phyloP scores from a whole-genome alignment of 2,113 vertebrate species.

The Oenanthe oenanthe region DNA sequence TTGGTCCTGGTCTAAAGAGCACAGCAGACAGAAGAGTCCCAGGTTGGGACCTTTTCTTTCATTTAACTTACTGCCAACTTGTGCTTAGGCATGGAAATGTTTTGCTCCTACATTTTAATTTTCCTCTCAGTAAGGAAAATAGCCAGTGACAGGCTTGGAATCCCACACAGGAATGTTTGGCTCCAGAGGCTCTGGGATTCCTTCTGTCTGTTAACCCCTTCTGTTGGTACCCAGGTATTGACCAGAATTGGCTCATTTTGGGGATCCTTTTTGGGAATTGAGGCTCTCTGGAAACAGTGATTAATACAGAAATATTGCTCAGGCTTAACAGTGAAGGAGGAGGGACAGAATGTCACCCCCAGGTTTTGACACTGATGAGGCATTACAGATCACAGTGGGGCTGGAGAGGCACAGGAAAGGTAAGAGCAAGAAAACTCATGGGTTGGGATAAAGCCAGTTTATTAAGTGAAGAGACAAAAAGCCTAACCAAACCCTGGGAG shows the following conservation, averaged over 20 bases:
- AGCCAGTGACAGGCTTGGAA: background rate
- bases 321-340: too few species aligned
- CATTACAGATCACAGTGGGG: too few species aligned
- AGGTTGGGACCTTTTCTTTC: background rate
- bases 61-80: background rate
- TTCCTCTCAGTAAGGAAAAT: background rate
- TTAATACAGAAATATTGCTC: background rate
- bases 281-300: background rate
- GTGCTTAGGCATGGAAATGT: background rate
- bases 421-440: background rate
- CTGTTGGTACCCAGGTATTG: background rate
- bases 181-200: background rate
- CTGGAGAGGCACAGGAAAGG: background rate
- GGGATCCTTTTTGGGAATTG: background rate
- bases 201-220: background rate
- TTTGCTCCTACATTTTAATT: background rate
- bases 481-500: background rate
- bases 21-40: background rate
- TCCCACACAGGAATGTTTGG: fast-evolving
- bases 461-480: background rate
- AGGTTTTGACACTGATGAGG: fast-evolving
- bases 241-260: background rate
- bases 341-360: background rate
- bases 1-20: background rate
- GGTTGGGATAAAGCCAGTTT: background rate